Base-by-base conservation (phyloP, 2,888 invertebrate species). In the Pherbina coryleti region DNA sequence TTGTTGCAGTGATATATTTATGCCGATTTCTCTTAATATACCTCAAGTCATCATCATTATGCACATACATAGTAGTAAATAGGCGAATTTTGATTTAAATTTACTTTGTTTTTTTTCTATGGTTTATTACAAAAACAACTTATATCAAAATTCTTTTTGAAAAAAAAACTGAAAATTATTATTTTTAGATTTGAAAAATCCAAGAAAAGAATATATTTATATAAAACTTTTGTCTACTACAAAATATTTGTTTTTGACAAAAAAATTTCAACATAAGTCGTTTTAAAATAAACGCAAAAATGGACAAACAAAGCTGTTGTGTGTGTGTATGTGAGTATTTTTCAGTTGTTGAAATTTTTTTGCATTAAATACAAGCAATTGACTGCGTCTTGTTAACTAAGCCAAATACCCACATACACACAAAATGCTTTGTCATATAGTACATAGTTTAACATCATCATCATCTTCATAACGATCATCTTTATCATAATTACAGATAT, bases 41-140 rank as follows among this genome's bases (percentile, higher is more conserved):
- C 9, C 67, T 60, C 57, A 25, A 34, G 31, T 67, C 67, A 14
- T 37, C 37, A 34, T 37, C 67, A 67, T n/a, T 44, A 67, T 67
- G 67, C 67, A 67, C 22, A 67, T 67, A 37, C 37, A 37, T 17
- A 22, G n/a, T 67, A 67, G 22, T 67, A 19, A 37, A 67, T 67
- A 67, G 67, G 67, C 67, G 44, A 67, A 67, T 67, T 67, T 67
- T 67, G 67, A 67, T 67, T 67, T 44, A 34, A 22, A 67, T 44
- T 67, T 44, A 37, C 19, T 37, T 67, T 67, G n/a, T 28, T n/a
- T 44, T 19, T 64, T 22, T 31, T 31, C 31, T 11, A 2, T 7
- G 37, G 57, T 57, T 57, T 25, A 57, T 19, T 22, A 37, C 7
- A 37, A 44, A 31, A 44, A 44, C 44, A 44, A 44, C 44, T 44